phyloP scores from a whole-genome alignment of 2,888 invertebrate genomes.

The Cheilosia vernalis region DNA sequence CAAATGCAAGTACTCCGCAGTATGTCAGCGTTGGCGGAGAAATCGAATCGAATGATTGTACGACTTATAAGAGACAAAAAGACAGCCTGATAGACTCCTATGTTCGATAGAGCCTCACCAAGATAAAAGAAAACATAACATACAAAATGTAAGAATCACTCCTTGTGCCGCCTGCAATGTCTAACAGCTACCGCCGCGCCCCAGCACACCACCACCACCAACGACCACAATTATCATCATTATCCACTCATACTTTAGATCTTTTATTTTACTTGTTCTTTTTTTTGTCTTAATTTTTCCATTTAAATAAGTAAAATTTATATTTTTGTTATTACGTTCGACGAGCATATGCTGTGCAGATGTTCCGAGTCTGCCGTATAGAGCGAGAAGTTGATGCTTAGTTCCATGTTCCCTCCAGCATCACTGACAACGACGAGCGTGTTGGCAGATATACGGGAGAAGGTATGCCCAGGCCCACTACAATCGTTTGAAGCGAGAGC shows the following conservation, averaged over 20 bases:
- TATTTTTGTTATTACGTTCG: conserved; percentile 72
- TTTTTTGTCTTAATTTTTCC: conserved; percentile 63
- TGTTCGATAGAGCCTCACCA: conserved; percentile 46
- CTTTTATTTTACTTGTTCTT: conserved; percentile 57
- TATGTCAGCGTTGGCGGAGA: conserved; percentile 44
- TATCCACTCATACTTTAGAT: conserved; percentile 67
- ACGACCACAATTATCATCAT: conserved; percentile 47
- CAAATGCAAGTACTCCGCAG: conserved; percentile 44
- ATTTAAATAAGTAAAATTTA: conserved; percentile 74
- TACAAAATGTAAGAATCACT: conserved; percentile 43
- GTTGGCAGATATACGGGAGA: conserved; percentile 24
- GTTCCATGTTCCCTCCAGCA: conserved; percentile 23
- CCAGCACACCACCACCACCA: background rate
- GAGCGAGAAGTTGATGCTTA: conserved; percentile 47
- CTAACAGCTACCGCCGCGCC: conserved; percentile 8
- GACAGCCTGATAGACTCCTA: conserved; percentile 64
- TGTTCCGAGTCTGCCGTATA: conserved; percentile 52
- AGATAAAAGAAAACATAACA: conserved; percentile 54
- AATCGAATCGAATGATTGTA: conserved; percentile 60
- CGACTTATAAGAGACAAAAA: conserved; percentile 53
- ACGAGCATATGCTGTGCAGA: conserved; percentile 71
- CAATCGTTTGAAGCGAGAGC: conserved; percentile 19
- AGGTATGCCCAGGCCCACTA: conserved; percentile 16
- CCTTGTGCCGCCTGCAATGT: conserved; percentile 47
- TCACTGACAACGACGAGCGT: conserved; percentile 13